phyloP scores from a whole-genome alignment of 1,140 invertebrate species.

The Caenorhabditis briggsae region DNA sequence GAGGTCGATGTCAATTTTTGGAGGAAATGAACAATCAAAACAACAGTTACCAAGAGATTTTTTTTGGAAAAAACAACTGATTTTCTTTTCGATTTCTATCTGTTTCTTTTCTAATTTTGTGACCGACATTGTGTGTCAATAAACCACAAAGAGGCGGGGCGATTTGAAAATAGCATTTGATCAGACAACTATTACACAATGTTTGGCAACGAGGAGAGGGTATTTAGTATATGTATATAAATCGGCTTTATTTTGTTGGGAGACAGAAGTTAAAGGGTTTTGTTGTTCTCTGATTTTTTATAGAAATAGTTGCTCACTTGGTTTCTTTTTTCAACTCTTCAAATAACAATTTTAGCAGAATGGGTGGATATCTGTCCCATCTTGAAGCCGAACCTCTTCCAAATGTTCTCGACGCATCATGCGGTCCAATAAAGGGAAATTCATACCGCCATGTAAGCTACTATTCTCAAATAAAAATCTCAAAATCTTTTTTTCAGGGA shows the following conservation, averaged over 20 bases:
- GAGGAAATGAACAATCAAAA: neutral
- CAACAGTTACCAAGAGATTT: slow-evolving; percentile 20
- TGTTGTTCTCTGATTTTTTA: neutral
- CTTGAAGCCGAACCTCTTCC: slow-evolving; percentile 6
- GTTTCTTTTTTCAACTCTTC: neutral
- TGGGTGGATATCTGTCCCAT: slow-evolving; percentile 41
- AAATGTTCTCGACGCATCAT: neutral
- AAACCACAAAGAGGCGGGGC: slow-evolving; percentile 35
- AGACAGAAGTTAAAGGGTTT: neutral
- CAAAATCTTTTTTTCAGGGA: neutral
- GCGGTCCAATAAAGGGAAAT: slow-evolving; percentile 14
- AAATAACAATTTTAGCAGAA: neutral
- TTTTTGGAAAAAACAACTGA: slow-evolving; percentile 1
- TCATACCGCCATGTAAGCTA: neutral
- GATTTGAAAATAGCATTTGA: neutral
- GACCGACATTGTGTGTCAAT: slow-evolving; percentile 24
- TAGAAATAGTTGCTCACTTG: neutral
- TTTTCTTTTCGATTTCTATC: slow-evolving; percentile 15
- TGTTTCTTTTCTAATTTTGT: slow-evolving; percentile 23
- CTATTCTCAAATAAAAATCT: too few species aligned
- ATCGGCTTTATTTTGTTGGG: neutral
- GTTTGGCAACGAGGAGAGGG: slow-evolving; percentile 7
- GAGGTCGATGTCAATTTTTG: slow-evolving; percentile 16
- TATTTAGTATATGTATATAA: slow-evolving; percentile 5
- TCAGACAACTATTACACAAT: slow-evolving; percentile 36